Evolutionary conservation across 2,797 vertebrate genomes (phyloP).

Genomic region (Squalus acanthias): DNA sequence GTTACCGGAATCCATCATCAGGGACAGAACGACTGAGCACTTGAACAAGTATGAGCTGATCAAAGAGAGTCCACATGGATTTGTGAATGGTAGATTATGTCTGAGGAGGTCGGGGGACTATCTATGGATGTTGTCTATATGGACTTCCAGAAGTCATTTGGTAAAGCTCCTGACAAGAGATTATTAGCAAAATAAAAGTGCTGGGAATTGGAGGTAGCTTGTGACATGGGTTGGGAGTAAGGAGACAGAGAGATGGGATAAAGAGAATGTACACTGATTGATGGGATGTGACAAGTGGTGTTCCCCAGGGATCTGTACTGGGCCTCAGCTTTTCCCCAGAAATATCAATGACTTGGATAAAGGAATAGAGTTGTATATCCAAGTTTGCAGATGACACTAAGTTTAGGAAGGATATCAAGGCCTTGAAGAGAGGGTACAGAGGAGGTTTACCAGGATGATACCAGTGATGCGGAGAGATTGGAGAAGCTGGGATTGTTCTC

Average conservation of each 20-base stretch:
- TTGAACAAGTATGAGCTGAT: neutral
- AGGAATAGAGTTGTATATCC: neutral
- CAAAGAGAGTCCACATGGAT: neutral
- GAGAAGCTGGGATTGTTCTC: neutral
- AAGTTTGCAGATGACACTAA: neutral
- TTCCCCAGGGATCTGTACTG: too few relatives aligned
- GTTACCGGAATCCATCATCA: neutral
- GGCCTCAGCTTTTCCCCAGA: neutral
- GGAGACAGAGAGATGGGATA: neutral
- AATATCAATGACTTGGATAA: neutral
- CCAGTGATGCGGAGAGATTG: neutral
- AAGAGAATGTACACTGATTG: neutral
- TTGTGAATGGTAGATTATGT: neutral
- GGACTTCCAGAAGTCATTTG: neutral
- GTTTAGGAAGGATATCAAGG: neutral
- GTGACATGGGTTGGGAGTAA: neutral
- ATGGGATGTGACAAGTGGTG: neutral
- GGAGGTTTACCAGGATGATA: neutral
- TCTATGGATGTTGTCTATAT: neutral
- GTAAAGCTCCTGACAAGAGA: neutral
- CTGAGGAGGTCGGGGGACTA: neutral
- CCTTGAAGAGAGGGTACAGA: neutral
- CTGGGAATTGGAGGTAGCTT: neutral
- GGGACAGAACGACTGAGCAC: neutral
- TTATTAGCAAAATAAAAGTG: neutral